Base-by-base conservation (phyloP, 2,797 vertebrate species). In the Bradypodion pumilum region DNA sequence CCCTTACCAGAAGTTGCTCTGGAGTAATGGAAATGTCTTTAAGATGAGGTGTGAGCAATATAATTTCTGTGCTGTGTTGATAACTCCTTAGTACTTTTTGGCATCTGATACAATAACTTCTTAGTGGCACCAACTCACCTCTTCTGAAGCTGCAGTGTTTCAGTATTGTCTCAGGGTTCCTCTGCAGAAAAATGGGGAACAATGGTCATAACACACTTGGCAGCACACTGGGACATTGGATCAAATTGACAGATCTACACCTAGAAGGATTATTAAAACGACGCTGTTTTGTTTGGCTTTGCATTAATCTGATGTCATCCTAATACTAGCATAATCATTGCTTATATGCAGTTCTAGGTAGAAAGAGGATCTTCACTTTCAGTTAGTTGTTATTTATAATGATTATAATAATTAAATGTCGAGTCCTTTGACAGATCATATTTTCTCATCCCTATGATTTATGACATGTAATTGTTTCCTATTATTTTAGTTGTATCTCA, bases 361-460 rank as follows among this genome's bases (percentile, higher is more conserved):
- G 93, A 92, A 86, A 92, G 79, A 89, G 62, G 84, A 81, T 92
- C 62, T 89, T 93, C 93, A 87, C 87, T 92, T 94, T 87, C 88
- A 92, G 82, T 92, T 90, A 92, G 83, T 90, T 89, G 84, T 81
- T 90, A 63, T 92, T 94, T 92, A 87, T 93, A 89, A 86, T 86
- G 74, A 86, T 91, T 92, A 87, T 90, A 90, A 86, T 94, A 93
- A 92, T 93, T 91, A 87, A 93, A 92, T 88, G 82, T 93, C 92
- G 92, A 89, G 69, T 85, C 90, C 80, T 69, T 89, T 88, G 89
- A 91, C 88, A 92, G 82, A 80, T 84, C 85, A 89, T 87, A 89
- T 93, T 90, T 93, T 90, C 77, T 91, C 92, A 83, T 72, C 74
- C 83, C 76, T 89, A 85, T 85, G 32, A 81, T 94, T 94, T 93